Percentiles rank a stretch among this genome's conserved stretches.
Evolutionary conservation across 2,113 vertebrate genomes (phyloP).

Genomic region (Indri indri): DNA sequence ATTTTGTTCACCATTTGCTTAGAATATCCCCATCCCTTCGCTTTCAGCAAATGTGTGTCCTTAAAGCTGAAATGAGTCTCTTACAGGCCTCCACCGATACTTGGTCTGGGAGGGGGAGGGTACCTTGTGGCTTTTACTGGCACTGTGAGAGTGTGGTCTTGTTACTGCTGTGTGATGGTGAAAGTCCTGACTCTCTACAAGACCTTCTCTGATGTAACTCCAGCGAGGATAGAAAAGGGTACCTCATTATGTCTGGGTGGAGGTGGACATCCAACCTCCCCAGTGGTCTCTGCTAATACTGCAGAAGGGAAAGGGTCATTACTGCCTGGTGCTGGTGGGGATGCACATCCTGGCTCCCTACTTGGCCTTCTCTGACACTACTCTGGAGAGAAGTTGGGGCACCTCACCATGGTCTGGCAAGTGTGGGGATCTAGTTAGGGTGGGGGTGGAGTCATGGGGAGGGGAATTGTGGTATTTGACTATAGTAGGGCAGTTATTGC

Average conservation of each 20-base stretch:
- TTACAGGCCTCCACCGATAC: not conserved
- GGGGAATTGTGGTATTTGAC: not conserved
- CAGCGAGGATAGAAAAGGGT: not conserved
- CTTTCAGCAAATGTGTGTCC: no score
- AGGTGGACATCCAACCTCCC: not conserved
- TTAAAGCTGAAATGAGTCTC: no score
- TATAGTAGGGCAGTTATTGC: not conserved
- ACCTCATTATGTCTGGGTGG: not conserved
- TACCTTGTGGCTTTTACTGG: not conserved
- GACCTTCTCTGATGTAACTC: not conserved
- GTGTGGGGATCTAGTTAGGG: no score
- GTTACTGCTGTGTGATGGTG: not conserved
- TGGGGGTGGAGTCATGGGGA: rapidly evolving
- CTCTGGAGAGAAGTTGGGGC: not conserved
- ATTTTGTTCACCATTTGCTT: no score
- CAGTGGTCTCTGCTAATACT: not conserved
- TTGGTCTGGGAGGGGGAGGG: not conserved
- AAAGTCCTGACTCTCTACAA: not conserved
- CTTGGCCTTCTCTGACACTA: not conserved
- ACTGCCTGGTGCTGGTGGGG: not conserved
- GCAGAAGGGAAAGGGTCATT: not conserved
- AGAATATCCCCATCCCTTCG: no score
- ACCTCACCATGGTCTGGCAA: not conserved
- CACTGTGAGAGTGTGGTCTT: not conserved
- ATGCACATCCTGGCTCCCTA: not conserved